These are phyloP conservation scores for Ashinkailepas kermadecensis DNA, from an alignment of 2,888 invertebrate species.

Conservation along the genomic window DNA sequence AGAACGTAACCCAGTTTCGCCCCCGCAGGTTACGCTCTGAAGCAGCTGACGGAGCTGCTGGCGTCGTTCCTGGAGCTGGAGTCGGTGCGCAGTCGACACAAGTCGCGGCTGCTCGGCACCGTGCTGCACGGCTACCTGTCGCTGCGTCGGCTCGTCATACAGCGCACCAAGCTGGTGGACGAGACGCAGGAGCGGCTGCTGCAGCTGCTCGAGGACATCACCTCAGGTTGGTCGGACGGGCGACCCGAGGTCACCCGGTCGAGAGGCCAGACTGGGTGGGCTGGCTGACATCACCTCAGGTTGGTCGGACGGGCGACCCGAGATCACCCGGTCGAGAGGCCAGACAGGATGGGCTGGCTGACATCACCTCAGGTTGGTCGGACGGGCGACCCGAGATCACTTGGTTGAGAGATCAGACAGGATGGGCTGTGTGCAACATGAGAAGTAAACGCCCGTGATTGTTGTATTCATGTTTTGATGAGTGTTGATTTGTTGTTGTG, in stretches of 20 bases:
- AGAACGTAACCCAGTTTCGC: too few relatives aligned
- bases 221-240: constrained; percentile 55
- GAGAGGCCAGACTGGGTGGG: not conserved
- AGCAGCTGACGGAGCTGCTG: constrained; percentile 79
- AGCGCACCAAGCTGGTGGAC: constrained; percentile 87
- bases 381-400: not conserved
- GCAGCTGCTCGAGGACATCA: constrained; percentile 90
- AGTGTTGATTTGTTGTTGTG: too few relatives aligned
- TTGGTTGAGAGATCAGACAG: not conserved
- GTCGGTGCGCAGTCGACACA: constrained; percentile 80
- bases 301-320: constrained; percentile 37
- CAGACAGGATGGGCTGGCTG: constrained; percentile 41
- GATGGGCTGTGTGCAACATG: too few relatives aligned
- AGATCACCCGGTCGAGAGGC: not conserved
- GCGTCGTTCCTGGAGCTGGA: constrained; percentile 80
- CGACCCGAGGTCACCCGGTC: not conserved
- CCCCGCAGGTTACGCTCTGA: constrained; percentile 67
- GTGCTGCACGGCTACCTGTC: constrained; percentile 91
- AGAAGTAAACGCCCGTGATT: too few relatives aligned
- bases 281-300: constrained; percentile 88
- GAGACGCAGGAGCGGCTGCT: constrained; percentile 92
- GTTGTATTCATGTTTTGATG: too few relatives aligned
- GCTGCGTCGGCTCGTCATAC: constrained; percentile 80
- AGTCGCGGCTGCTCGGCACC: constrained; percentile 76
- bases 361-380: constrained; percentile 75